Conservation (phyloP, 2,888 invertebrate genomes). For the Meteorus cinctellus region DNA sequence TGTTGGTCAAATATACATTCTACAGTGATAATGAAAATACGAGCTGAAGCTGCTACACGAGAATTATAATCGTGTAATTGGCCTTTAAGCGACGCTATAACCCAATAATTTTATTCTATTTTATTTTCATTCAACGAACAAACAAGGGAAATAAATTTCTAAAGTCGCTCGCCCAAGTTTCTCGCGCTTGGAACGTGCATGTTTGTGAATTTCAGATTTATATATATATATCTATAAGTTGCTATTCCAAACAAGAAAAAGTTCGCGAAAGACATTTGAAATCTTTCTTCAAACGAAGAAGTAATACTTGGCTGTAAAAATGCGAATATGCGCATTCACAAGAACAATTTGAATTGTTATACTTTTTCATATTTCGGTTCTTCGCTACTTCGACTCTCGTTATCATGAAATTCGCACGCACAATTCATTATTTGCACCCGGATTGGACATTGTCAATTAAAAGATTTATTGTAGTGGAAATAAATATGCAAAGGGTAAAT, state of each 20-base stretch:
- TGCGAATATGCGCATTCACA: background rate
- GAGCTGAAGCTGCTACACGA: conserved; percentile 43
- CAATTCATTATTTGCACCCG: conserved; percentile 38
- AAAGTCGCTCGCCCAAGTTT: conserved; percentile 11
- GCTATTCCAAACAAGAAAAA: background rate
- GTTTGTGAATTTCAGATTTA: background rate
- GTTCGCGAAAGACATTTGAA: background rate
- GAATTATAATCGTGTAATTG: conserved; percentile 52
- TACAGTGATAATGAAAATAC: conserved; percentile 49
- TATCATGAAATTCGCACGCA: conserved; percentile 41
- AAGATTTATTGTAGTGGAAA: conserved; percentile 38
- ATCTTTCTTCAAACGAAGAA: conserved; percentile 12
- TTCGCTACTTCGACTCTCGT: conserved; percentile 3
- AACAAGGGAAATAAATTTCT: conserved; percentile 26
- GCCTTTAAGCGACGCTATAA: conserved; percentile 38
- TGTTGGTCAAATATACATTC: background rate
- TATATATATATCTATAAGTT: background rate
- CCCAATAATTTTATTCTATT: conserved; percentile 33
- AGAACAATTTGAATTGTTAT: background rate
- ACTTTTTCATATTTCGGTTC: conserved; percentile 1
- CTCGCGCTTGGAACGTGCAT: background rate
- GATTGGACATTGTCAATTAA: conserved; percentile 41
- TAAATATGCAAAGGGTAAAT: conserved; percentile 32
- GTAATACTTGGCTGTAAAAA: conserved; percentile 24
- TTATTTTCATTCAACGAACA: conserved; percentile 23